These are phyloP conservation scores for Equus przewalskii DNA, from an alignment of 2,113 vertebrate species.

Conservation along the genomic window DNA sequence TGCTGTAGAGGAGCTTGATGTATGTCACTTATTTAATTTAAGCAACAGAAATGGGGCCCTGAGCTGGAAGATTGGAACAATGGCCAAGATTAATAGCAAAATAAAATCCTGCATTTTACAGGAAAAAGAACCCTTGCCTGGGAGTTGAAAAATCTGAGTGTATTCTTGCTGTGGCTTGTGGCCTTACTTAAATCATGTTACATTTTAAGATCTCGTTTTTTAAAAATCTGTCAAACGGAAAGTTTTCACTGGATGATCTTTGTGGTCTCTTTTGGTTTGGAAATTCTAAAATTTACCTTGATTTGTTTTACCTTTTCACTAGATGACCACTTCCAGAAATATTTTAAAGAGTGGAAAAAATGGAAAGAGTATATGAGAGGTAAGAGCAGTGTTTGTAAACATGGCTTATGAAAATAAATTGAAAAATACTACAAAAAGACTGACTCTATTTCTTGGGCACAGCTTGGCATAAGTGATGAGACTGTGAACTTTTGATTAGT, in stretches of 20 bases:
- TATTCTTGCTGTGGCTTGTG: not conserved
- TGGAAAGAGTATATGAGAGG: not conserved
- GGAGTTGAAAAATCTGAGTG: not conserved
- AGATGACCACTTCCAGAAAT: not conserved
- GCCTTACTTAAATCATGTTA: not conserved
- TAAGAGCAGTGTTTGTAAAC: not conserved
- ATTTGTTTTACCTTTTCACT: not conserved
- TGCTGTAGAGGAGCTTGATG: not conserved
- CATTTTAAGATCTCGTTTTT: not conserved
- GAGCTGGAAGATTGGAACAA: not conserved
- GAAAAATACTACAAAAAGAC: not conserved
- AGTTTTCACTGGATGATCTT: not conserved
- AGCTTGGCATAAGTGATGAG: not conserved
- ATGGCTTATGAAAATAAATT: not conserved
- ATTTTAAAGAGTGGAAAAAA: not conserved
- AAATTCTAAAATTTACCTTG: not conserved
- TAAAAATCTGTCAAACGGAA: not conserved
- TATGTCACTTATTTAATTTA: not conserved
- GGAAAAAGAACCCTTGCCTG: too few species aligned
- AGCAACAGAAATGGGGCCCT: not conserved
- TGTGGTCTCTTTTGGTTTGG: not conserved
- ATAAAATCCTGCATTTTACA: not conserved
- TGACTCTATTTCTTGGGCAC: not conserved
- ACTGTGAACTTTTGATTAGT: not conserved
- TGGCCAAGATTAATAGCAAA: not conserved